These are phyloP conservation scores for Nannoperca australis DNA, from an alignment of 2,797 vertebrate species.

Conservation along the genomic window DNA sequence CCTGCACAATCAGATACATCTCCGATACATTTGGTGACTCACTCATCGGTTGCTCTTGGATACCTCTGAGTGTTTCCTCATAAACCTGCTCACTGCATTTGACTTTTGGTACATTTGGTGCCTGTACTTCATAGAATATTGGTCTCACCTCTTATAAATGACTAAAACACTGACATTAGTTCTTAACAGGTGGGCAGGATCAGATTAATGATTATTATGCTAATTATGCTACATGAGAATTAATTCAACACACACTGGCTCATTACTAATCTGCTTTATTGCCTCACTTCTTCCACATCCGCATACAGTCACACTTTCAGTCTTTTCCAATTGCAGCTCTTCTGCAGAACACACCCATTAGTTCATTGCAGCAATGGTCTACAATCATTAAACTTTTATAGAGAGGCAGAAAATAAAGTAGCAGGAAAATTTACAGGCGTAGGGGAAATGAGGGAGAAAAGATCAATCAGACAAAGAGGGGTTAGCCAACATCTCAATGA, in stretches of 20 bases:
- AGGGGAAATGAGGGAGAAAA: constrained; percentile 44
- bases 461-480: constrained; percentile 9
- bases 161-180: neutral
- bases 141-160: neutral
- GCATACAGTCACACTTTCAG: constrained; percentile 12
- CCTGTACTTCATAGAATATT: constrained; percentile 11
- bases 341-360: constrained; percentile 28
- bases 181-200: constrained; percentile 5
- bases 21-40: constrained; percentile 1
- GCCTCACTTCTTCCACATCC: constrained; percentile 8
- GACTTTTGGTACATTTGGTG: constrained; percentile 10
- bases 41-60: constrained; percentile 6
- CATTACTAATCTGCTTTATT: constrained; percentile 2
- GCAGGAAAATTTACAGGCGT: constrained; percentile 43
- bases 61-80: constrained; percentile 7
- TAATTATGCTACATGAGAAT: neutral
- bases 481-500: constrained; percentile 23
- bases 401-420: constrained; percentile 37
- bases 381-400: constrained; percentile 56
- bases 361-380: constrained; percentile 31
- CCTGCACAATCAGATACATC: constrained; percentile 6
- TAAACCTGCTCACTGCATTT: neutral
- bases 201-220: neutral
- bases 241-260: neutral
- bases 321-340: constrained; percentile 28